Evolutionary conservation across 2,113 vertebrate genomes (phyloP).

Genomic region (Otus sunia): DNA sequence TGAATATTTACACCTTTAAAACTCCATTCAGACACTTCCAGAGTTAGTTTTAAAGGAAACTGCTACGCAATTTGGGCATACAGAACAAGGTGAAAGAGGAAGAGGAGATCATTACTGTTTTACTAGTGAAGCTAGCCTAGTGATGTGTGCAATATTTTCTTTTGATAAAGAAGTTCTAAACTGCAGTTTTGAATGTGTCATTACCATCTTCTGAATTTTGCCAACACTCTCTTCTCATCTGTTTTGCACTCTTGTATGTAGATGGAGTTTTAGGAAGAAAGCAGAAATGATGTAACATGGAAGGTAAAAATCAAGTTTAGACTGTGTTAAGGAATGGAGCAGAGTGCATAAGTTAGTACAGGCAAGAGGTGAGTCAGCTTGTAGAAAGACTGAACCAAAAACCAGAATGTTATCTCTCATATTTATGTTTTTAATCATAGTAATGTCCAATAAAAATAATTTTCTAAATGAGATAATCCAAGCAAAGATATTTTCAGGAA

Average conservation of each 20-base stretch:
- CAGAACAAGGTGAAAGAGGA: neutral
- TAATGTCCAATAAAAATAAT: neutral
- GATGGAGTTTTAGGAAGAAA: neutral
- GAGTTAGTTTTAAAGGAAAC: neutral
- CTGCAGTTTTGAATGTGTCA: neutral
- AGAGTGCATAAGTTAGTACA: neutral
- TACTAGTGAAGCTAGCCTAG: neutral
- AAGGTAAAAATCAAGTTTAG: neutral
- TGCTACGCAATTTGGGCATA: neutral
- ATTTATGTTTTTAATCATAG: neutral
- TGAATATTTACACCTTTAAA: neutral
- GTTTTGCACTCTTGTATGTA: neutral
- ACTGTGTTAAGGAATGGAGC: neutral
- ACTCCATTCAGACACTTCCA: neutral
- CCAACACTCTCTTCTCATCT: neutral
- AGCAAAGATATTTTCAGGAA: neutral
- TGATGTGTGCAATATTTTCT: neutral
- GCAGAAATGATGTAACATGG: neutral
- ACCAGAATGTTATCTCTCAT: neutral
- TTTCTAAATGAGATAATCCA: neutral
- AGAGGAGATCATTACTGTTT: neutral
- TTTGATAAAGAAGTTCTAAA: neutral
- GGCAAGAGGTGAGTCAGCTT: neutral
- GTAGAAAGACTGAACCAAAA: neutral
- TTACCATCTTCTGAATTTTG: neutral